Percentiles rank a stretch among this genome's conserved stretches.
Conservation (phyloP, 2,797 vertebrate species). For the Cichlasoma orientale region DNA sequence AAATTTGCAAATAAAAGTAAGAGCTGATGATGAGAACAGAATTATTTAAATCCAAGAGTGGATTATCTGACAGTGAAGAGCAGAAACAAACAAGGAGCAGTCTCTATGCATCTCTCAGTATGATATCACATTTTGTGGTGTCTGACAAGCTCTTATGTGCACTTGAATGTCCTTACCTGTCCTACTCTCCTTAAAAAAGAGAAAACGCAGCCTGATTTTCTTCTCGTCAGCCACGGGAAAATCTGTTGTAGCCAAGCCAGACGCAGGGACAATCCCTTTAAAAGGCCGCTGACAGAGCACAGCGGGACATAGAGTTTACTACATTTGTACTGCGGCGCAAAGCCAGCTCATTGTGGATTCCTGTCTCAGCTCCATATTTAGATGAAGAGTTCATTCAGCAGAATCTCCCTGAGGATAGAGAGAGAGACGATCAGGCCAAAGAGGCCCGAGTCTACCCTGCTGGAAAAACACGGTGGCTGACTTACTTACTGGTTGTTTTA, state of each 20-base stretch:
- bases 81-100: background rate
- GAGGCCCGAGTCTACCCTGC: conserved; percentile 27
- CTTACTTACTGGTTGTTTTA: conserved; percentile 10
- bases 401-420: conserved; percentile 40
- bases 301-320: conserved; percentile 45
- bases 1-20: background rate
- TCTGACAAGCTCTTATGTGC: background rate
- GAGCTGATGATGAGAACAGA: background rate
- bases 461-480: conserved; percentile 45
- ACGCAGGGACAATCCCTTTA: conserved; percentile 46
- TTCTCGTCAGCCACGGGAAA: conserved; percentile 3
- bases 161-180: conserved; percentile 20
- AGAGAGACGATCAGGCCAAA: conserved; percentile 29
- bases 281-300: conserved; percentile 48
- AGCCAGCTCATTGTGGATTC: conserved; percentile 50
- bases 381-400: conserved; percentile 60
- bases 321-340: conserved; percentile 7
- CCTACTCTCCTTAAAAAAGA: background rate
- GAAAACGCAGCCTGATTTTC: background rate
- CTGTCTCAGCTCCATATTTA: conserved; percentile 56
- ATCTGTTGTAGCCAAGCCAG: conserved; percentile 30
- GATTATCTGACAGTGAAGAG: background rate
- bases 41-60: background rate
- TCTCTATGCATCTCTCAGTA: background rate
- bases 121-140: background rate